These are phyloP conservation scores for Lineus longissimus DNA, from an alignment of 1,140 invertebrate species.

Conservation along the genomic window DNA sequence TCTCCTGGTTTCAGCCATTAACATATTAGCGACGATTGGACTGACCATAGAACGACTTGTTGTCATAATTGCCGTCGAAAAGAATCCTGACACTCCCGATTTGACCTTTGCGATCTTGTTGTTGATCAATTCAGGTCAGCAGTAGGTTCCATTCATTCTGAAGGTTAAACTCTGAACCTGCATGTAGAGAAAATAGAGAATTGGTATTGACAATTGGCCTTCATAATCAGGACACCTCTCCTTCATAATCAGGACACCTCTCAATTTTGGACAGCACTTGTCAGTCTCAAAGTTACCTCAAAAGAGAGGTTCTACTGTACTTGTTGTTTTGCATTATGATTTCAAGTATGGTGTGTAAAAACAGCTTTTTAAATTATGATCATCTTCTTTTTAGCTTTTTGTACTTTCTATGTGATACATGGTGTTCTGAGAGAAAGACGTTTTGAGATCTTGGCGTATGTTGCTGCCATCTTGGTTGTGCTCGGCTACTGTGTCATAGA, in stretches of 20 bases:
- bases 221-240: no score
- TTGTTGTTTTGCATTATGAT: no score
- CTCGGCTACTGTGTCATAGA: constrained; percentile 31
- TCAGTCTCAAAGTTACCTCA: no score
- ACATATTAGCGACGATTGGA: constrained; percentile 34
- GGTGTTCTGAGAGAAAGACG: constrained; percentile 31
- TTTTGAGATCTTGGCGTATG: constrained; percentile 32
- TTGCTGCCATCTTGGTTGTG: constrained; percentile 28
- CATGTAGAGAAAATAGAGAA: not conserved
- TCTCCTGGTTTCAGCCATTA: constrained; percentile 3
- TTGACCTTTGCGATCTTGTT: constrained; percentile 42
- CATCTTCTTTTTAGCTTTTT: constrained; percentile 26
- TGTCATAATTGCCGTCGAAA: constrained; percentile 12
- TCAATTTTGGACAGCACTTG: no score
- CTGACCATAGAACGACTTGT: constrained; percentile 36
- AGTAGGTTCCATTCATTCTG: not conserved
- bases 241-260: no score
- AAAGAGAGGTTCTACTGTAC: no score
- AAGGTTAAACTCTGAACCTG: not conserved
- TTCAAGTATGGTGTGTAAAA: not conserved
- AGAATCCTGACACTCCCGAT: constrained; percentile 27
- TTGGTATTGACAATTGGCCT: no score
- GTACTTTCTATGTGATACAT: constrained; percentile 30
- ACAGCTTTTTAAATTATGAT: not conserved
- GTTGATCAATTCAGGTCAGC: constrained; percentile 40